Evolutionary conservation across 2,797 vertebrate genomes (phyloP).

Genomic region (Chelonia mydas): DNA sequence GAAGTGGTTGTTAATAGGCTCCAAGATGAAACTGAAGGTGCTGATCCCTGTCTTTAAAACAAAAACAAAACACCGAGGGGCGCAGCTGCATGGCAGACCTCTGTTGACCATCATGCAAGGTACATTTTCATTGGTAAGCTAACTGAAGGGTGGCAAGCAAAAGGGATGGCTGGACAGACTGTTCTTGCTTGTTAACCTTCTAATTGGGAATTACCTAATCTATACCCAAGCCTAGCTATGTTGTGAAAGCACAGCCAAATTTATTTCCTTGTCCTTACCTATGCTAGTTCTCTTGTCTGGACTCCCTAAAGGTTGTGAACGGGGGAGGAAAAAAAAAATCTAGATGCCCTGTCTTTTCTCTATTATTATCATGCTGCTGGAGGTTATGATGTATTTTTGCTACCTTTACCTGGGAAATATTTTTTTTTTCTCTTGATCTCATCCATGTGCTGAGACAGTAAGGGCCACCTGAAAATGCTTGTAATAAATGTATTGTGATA

Average conservation of each 20-base stretch:
- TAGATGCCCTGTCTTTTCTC: neutral
- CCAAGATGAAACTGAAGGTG: slow-evolving; percentile 46
- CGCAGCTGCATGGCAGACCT: neutral
- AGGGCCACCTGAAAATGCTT: neutral
- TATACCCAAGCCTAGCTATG: neutral
- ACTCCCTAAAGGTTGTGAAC: too few relatives aligned
- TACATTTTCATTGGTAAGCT: neutral
- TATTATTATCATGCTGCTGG: neutral
- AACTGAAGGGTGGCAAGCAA: neutral
- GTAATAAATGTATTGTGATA: neutral
- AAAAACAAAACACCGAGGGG: neutral
- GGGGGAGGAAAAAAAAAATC: too few relatives aligned
- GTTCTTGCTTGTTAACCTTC: neutral
- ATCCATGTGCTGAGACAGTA: neutral
- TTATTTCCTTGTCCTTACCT: slow-evolving; percentile 11
- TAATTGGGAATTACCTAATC: neutral
- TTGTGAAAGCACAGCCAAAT: neutral
- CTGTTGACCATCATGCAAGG: neutral
- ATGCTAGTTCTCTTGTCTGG: neutral
- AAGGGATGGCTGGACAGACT: neutral
- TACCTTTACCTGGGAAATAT: neutral
- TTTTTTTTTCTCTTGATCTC: neutral
- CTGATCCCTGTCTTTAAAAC: slow-evolving; percentile 23
- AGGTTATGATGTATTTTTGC: neutral
- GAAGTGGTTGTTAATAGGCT: slow-evolving; percentile 56